A percentile compares a stretch with the other conserved stretches of the same genome.
These are phyloP conservation scores for Theropithecus gelada DNA, from an alignment of 2,113 vertebrate species.

Conservation along the genomic window DNA sequence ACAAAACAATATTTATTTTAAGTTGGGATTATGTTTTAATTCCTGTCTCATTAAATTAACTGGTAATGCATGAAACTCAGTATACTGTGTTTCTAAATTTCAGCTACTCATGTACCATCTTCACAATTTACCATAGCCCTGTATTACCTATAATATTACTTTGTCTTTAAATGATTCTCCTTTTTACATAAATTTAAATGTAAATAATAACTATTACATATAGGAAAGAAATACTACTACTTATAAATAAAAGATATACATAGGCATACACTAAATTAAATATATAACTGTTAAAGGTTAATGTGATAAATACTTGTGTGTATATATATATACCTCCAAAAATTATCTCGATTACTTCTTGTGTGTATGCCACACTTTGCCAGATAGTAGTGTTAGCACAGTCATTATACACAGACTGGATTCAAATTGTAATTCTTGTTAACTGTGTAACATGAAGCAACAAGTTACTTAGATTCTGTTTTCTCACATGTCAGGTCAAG, in stretches of 20 bases:
- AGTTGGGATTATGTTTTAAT: neutral
- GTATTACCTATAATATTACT: neutral
- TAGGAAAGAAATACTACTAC: neutral
- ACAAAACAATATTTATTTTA: neutral
- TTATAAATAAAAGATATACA: neutral
- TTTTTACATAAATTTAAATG: neutral
- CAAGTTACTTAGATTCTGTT: neutral
- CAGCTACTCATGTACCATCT: neutral
- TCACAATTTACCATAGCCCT: neutral
- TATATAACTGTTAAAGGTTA: neutral
- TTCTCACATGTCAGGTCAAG: neutral
- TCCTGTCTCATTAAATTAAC: neutral
- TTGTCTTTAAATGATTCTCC: neutral
- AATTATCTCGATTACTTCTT: neutral
- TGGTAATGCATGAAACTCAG: neutral
- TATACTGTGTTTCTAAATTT: neutral
- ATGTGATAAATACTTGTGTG: neutral
- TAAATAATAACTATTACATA: neutral
- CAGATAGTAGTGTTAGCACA: neutral
- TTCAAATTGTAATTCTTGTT: neutral
- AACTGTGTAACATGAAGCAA: accelerated
- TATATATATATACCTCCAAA: neutral
- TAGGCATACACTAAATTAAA: neutral
- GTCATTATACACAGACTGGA: neutral
- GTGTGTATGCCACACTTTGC: neutral